Conservation (phyloP, 2,888 invertebrate genomes). For the Luffia ferchaultella region DNA sequence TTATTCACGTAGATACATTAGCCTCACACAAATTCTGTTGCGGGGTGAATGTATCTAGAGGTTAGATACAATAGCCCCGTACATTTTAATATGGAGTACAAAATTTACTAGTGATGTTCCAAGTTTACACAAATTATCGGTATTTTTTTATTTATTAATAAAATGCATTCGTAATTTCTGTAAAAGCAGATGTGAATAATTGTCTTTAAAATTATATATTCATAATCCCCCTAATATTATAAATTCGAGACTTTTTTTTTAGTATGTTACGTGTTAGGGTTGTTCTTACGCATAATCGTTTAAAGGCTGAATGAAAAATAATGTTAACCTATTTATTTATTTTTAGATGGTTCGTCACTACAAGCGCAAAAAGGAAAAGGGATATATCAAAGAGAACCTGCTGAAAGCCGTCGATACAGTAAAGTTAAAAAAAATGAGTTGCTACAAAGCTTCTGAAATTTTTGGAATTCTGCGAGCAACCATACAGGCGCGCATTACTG, state of each 20-base stretch:
- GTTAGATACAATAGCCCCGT: conserved; percentile 2
- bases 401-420: not conserved
- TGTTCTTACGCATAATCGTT: not conserved
- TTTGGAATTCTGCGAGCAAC: not conserved
- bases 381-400: not conserved
- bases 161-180: not conserved
- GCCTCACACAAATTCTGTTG: conserved; percentile 1
- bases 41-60: conserved; percentile 1
- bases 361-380: too few species aligned
- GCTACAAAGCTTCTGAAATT: conserved; percentile 6
- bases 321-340: not conserved
- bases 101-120: not conserved
- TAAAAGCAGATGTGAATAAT: too few species aligned
- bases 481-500: not conserved
- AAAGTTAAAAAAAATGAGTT: conserved; percentile 2
- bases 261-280: too few species aligned
- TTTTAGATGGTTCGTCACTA: conserved; percentile 3
- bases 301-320: not conserved
- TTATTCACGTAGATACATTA: conserved; percentile 1
- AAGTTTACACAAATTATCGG: not conserved
- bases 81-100: conserved; percentile 1
- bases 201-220: too few species aligned
- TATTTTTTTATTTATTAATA: not conserved
- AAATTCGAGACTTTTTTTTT: too few species aligned
- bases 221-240: too few species aligned